Base-by-base conservation (phyloP, 2,797 vertebrate genomes). In the Xenopus petersii region DNA sequence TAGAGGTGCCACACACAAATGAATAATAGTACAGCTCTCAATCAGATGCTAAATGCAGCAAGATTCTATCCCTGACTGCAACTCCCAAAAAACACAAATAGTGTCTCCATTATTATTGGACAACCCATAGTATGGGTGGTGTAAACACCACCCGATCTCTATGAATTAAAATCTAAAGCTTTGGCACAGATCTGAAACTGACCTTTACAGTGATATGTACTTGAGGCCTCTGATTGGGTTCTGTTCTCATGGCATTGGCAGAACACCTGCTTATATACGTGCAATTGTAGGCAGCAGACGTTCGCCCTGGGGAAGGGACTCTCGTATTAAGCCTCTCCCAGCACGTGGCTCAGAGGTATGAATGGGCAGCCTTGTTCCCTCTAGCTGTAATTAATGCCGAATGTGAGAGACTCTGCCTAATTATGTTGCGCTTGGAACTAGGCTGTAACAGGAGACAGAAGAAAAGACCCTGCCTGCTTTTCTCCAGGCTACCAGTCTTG, bases 381-480 rank as follows among this genome's bases (percentile, higher is more conserved):
- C 61, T 59, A 64, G 42, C 21, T 12, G 33, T 76, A 76, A 76
- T 76, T 76, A 66, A 12, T 36, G 46, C 56, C 33, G 54, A 1
- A 64, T 72, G 61, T 54, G 42, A 10, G 36, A 21, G 36, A 65
- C 51, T 48, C 59, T 36, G 42, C 33, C 51, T 71, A 76, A 76
- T 66, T 70, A 76, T 60, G 49, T 70, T 75, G 33, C 51, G 59
- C 47, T 76, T 75, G 67, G 61, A 75, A 75, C 64, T 51, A n/a
- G 67, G 13, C 55, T 64, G 59, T 75, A 75, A 75, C 10, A 55
- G 55, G 60, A 58, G 67, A 64, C 66, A n/a, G 30, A 70, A 64
- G 55, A 16, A 17, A n/a, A 60, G 59, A 15, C 54, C 68, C 7
- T 49, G 30, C 51, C 47, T 68, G 47, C 42, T 54, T 33, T 47